These are phyloP conservation scores for Myiopsitta monachus DNA, from an alignment of 2,113 vertebrate genomes.

Conservation along the genomic window DNA sequence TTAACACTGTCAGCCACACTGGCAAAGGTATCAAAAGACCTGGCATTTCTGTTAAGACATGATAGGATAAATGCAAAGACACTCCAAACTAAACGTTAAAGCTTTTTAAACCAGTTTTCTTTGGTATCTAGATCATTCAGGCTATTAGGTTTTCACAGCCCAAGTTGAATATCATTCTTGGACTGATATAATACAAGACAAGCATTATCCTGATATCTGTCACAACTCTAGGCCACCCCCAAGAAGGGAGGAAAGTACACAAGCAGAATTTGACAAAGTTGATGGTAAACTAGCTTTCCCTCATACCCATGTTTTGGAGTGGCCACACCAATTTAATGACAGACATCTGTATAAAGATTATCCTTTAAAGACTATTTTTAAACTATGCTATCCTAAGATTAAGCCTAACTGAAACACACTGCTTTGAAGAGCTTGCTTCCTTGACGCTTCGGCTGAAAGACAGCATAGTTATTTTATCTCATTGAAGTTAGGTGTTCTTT, in stretches of 20 bases:
- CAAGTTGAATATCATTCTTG: not conserved
- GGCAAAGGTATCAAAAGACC: not conserved
- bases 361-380: constrained; percentile 36
- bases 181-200: not conserved
- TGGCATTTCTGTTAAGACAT: constrained; percentile 9
- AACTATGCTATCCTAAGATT: constrained; percentile 9
- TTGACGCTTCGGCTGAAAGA: constrained; percentile 31
- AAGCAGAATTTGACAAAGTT: not conserved
- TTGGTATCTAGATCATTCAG: constrained; percentile 65
- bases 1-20: not conserved
- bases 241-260: not conserved
- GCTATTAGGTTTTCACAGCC: not conserved
- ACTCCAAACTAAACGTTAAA: constrained; percentile 57
- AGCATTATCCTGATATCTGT: not conserved
- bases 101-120: constrained; percentile 66
- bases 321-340: not conserved
- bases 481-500: not conserved
- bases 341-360: constrained; percentile 22
- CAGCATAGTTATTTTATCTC: not conserved
- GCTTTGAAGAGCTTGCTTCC: constrained; percentile 47
- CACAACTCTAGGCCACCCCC: not conserved
- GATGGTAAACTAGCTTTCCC: not conserved
- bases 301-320: not conserved
- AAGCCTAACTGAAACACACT: constrained; percentile 37
- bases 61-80: constrained; percentile 6